phyloP scores from a whole-genome alignment of 2,113 vertebrate genomes.

The Telmatochromis sp. region DNA sequence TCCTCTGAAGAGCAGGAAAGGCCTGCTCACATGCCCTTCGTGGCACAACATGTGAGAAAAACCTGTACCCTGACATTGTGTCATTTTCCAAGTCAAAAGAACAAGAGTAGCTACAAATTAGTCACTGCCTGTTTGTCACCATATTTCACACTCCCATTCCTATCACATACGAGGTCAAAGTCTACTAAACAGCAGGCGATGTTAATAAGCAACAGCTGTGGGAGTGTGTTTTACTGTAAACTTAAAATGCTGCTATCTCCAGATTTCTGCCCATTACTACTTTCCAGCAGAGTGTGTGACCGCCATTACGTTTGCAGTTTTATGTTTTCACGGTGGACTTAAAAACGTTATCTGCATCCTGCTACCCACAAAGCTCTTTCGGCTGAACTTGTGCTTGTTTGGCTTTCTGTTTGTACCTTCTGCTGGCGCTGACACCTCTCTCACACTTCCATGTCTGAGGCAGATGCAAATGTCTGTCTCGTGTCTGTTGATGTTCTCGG shows the following conservation, averaged over 20 bases:
- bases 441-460: slow-evolving; percentile 28
- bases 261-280: not conserved
- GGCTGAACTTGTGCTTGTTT: slow-evolving; percentile 13
- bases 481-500: slow-evolving; percentile 11
- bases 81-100: slow-evolving; percentile 29
- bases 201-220: not conserved
- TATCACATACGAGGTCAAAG: not conserved
- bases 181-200: not conserved
- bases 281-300: not conserved
- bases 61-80: not conserved
- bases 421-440: slow-evolving; percentile 21
- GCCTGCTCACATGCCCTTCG: slow-evolving; percentile 20
- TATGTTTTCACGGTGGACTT: not conserved
- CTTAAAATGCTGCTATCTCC: not conserved
- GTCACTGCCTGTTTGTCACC: not conserved
- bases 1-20: slow-evolving; percentile 17
- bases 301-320: not conserved
- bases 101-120: slow-evolving; percentile 6
- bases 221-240: not conserved
- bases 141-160: not conserved
- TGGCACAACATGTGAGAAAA: slow-evolving; percentile 35
- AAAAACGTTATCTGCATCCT: not conserved
- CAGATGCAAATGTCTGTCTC: slow-evolving; percentile 58
- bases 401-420: slow-evolving; percentile 22
- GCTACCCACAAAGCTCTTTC: not conserved